phyloP scores from a whole-genome alignment of 2,797 vertebrate genomes.

The Microctenopoma stevenorrisi region DNA sequence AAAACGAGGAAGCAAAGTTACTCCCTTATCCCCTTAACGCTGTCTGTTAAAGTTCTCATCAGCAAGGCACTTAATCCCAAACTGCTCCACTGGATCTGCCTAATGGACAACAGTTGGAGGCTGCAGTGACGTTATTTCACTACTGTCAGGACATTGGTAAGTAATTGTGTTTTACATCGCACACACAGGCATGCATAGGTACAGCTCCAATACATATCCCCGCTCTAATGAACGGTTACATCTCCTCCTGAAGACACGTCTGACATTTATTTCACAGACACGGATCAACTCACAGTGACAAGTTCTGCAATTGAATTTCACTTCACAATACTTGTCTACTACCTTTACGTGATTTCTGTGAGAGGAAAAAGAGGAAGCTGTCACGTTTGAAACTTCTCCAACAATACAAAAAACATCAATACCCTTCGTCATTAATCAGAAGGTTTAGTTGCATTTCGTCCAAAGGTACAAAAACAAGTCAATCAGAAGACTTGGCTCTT shows the following conservation, averaged over 20 bases:
- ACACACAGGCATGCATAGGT: conserved; percentile 5
- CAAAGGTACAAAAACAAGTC: conserved; percentile 40
- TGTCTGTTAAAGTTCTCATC: conserved; percentile 43
- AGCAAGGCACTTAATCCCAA: conserved; percentile 42
- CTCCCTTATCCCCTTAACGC: conserved; percentile 40
- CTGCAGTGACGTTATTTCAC: conserved; percentile 31
- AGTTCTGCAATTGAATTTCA: conserved; percentile 5
- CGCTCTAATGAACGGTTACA: conserved; percentile 11
- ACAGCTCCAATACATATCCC: background rate
- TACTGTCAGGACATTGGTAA: conserved; percentile 9
- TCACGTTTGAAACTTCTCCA: conserved; percentile 7
- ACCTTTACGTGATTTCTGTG: conserved; percentile 15
- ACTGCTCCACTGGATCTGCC: conserved; percentile 37
- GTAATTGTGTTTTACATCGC: conserved; percentile 23
- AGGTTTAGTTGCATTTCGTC: conserved; percentile 28
- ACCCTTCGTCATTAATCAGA: conserved; percentile 41
- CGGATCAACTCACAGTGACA: conserved; percentile 11
- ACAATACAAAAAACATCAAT: conserved; percentile 37
- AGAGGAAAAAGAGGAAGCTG: conserved; percentile 31
- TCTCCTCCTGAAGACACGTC: conserved; percentile 10
- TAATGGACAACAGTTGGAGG: conserved; percentile 37
- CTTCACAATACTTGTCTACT: conserved; percentile 27
- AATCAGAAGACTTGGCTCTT: conserved; percentile 27
- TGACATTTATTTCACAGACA: conserved; percentile 3
- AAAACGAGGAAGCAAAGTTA: conserved; percentile 34